Conservation (phyloP, 1,140 invertebrate genomes). For the Listronotus oregonensis region DNA sequence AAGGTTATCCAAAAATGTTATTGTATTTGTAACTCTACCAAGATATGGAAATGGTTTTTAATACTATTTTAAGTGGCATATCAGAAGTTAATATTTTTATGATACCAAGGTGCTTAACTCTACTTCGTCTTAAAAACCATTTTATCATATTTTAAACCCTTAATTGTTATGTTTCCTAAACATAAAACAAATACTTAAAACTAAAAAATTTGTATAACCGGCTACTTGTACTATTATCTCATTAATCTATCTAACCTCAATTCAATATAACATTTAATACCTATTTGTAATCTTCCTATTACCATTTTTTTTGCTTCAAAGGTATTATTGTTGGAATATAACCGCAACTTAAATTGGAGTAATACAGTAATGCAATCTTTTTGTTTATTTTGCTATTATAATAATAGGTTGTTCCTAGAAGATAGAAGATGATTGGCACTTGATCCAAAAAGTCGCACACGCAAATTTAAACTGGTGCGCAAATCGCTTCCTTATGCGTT, state of each 20-base stretch:
- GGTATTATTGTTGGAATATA: conserved; percentile 6
- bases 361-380: conserved; percentile 19
- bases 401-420: conserved; percentile 23
- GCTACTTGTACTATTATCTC: no score
- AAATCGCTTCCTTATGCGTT: conserved; percentile 27
- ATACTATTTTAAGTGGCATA: no score
- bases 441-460: conserved; percentile 30
- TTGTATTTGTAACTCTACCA: no score
- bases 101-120: no score
- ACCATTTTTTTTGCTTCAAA: conserved; percentile 1
- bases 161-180: no score
- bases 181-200: no score
- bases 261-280: background rate
- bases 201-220: no score
- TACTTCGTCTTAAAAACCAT: no score
- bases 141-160: no score
- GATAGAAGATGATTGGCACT: conserved; percentile 26
- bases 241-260: background rate
- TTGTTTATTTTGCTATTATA: conserved; percentile 20
- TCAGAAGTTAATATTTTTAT: no score
- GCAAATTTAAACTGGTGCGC: conserved; percentile 24
- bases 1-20: no score
- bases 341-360: conserved; percentile 18
- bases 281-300: background rate
- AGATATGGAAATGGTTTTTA: no score